These are phyloP conservation scores for Ptyas mucosa DNA, from an alignment of 2,113 vertebrate species.

Conservation along the genomic window DNA sequence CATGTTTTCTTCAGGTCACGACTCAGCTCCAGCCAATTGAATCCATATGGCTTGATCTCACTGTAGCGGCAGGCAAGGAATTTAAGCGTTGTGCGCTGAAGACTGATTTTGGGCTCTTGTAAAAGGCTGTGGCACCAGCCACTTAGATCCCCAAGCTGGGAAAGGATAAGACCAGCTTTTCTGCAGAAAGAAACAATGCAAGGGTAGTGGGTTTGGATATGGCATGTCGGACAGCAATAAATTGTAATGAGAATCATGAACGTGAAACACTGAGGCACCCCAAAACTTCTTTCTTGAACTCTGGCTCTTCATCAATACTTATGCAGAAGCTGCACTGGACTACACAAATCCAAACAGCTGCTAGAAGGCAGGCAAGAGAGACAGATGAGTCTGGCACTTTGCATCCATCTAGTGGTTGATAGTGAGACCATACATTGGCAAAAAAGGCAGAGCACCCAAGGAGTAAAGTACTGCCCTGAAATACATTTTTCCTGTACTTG, in stretches of 20 bases:
- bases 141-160: conserved; percentile 89
- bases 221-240: neutral
- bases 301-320: neutral
- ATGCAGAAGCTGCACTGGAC: neutral
- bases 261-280: neutral
- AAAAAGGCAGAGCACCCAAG: neutral
- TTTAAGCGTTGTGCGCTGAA: conserved; percentile 85
- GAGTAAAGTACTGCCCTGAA: neutral
- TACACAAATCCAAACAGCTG: neutral
- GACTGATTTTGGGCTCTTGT: conserved; percentile 89
- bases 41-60: conserved; percentile 89
- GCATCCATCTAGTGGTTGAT: neutral
- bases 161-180: conserved; percentile 93
- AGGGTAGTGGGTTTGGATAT: neutral
- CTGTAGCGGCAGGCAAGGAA: conserved; percentile 95
- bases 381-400: neutral
- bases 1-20: conserved; percentile 92
- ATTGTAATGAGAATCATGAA: neutral
- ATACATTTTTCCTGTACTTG: neutral
- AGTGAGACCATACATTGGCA: neutral
- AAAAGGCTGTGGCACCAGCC: conserved; percentile 91
- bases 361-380: neutral
- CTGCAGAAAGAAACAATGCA: conserved; percentile 64
- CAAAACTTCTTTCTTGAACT: neutral
- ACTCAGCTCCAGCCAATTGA: conserved; percentile 89